Evolutionary conservation across 1,140 invertebrate species (phyloP).

Genomic region (Oppia nitens): DNA sequence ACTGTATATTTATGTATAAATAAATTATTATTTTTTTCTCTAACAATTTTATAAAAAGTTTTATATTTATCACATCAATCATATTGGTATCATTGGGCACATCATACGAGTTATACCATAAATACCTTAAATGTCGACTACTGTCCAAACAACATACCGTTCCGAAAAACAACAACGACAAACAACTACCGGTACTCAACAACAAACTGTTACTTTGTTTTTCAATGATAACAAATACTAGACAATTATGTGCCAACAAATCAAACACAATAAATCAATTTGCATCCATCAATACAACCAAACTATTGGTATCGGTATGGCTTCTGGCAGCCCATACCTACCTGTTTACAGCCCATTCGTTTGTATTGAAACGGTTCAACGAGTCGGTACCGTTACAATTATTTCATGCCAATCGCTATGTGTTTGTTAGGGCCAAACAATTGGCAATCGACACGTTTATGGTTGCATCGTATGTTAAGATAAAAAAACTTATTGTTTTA

Average conservation of each 20-base stretch:
- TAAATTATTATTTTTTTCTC: background rate
- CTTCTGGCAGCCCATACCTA: background rate
- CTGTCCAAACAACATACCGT: background rate
- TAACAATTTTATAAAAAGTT: background rate
- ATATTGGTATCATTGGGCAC: background rate
- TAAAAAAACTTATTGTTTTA: background rate
- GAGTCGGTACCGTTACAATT: background rate
- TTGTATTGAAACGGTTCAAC: background rate
- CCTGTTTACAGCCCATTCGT: background rate
- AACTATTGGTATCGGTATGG: background rate
- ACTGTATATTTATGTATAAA: background rate
- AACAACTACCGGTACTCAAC: too few relatives aligned
- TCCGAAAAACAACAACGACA: background rate
- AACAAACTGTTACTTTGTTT: conserved; percentile 7
- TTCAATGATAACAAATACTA: background rate
- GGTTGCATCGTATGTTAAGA: conserved; percentile 1
- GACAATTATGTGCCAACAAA: background rate
- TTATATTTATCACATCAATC: background rate
- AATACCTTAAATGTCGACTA: background rate
- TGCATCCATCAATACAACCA: background rate
- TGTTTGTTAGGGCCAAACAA: conserved; percentile 3
- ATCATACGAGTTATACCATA: background rate
- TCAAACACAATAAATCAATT: background rate
- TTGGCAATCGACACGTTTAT: conserved; percentile 8
- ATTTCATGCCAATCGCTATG: background rate